A percentile compares a stretch with the other conserved stretches of the same genome.
phyloP scores from a whole-genome alignment of 2,797 vertebrate species.

The Euthynnus affinis region DNA sequence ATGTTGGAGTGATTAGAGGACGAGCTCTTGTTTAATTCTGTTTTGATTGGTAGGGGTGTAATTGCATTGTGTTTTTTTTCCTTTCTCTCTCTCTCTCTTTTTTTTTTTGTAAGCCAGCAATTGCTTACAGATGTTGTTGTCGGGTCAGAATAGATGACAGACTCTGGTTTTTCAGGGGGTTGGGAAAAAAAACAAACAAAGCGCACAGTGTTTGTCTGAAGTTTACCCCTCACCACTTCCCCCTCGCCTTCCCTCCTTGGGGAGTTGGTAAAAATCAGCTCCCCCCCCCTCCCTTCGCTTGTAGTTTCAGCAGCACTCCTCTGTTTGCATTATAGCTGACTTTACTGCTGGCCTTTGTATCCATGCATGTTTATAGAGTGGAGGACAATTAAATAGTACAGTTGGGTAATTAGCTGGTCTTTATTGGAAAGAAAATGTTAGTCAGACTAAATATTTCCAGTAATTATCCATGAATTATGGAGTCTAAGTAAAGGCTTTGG shows the following conservation, averaged over 20 bases:
- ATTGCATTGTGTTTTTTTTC: slow-evolving; percentile 74
- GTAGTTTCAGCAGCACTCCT: slow-evolving; percentile 64
- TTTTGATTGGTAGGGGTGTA: slow-evolving; percentile 83
- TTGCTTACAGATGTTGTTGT: slow-evolving; percentile 87
- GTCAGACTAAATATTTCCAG: slow-evolving; percentile 83
- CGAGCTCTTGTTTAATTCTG: slow-evolving; percentile 82
- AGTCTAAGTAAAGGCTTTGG: slow-evolving; percentile 66
- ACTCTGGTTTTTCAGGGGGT: slow-evolving; percentile 79
- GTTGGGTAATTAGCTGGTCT: slow-evolving; percentile 73
- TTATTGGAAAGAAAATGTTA: slow-evolving; percentile 73
- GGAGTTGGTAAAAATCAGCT: slow-evolving; percentile 69
- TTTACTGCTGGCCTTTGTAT: slow-evolving; percentile 61
- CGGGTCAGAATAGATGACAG: slow-evolving; percentile 79
- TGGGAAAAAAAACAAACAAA: slow-evolving; percentile 84
- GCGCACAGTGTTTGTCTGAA: slow-evolving; percentile 84
- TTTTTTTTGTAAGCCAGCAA: slow-evolving; percentile 69
- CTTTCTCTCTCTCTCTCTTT: slow-evolving; percentile 1
- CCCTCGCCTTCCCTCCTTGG: slow-evolving; percentile 73
- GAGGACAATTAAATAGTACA: slow-evolving; percentile 74
- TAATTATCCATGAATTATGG: slow-evolving; percentile 72
- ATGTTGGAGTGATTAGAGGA: slow-evolving; percentile 84
- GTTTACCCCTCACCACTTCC: slow-evolving; percentile 81
- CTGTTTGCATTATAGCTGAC: slow-evolving; percentile 68
- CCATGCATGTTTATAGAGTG: slow-evolving; percentile 71
- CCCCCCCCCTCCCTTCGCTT: slow-evolving; percentile 26